These are phyloP conservation scores for Lateolabrax maculatus DNA, from an alignment of 2,797 vertebrate species.

Conservation along the genomic window DNA sequence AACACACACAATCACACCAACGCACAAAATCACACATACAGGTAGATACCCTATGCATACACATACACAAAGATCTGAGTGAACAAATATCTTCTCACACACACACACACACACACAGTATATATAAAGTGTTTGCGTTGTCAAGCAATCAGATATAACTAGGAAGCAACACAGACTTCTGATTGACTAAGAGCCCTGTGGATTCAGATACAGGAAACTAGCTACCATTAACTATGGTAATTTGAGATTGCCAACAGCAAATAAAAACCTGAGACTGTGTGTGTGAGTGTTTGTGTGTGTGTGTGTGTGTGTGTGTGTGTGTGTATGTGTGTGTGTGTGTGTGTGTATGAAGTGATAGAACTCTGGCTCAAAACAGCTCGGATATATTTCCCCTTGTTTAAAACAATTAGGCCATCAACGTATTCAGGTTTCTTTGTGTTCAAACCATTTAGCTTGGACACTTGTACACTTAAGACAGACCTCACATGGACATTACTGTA, in stretches of 20 bases:
- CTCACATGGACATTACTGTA: background rate
- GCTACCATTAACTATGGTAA: conserved; percentile 61
- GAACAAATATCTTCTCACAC: background rate
- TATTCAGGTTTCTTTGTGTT: conserved; percentile 20
- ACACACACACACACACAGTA: conserved; percentile 5
- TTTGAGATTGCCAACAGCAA: conserved; percentile 31
- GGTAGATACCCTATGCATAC: background rate
- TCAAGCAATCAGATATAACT: conserved; percentile 42
- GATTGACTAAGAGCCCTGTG: conserved; percentile 32
- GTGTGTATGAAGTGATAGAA: conserved; percentile 18
- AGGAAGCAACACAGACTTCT: conserved; percentile 23
- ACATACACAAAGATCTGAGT: background rate
- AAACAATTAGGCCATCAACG: conserved; percentile 4
- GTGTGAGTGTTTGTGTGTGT: conserved; percentile 7
- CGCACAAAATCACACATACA: background rate
- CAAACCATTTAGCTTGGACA: background rate
- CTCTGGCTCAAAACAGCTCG: background rate
- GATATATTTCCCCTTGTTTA: conserved; percentile 15
- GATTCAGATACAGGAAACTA: conserved; percentile 47
- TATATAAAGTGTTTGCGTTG: background rate
- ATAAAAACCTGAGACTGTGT: conserved; percentile 19
- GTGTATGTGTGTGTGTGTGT: background rate
- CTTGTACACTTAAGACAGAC: background rate
- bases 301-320: conserved; percentile 5
- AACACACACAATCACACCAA: conserved; percentile 23